Evolutionary conservation across 2,888 invertebrate genomes (phyloP), one percentile per base, ranked within the genome.

Genomic region (Baccha elongata): DNA sequence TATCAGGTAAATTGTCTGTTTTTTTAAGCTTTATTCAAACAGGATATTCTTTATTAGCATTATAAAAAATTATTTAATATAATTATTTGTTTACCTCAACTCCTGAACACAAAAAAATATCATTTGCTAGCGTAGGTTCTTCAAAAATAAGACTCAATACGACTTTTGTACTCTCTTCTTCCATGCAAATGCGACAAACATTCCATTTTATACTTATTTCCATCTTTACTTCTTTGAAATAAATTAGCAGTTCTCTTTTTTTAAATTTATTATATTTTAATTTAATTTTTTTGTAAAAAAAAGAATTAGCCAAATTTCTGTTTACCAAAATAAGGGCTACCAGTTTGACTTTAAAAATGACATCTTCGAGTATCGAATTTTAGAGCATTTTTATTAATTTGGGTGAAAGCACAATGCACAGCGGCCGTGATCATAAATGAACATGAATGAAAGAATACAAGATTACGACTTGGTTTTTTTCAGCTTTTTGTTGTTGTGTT

Each of bases 191-290:
- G 0, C 89, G 87, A 35, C 89, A 89, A 68, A 89, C 85, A 52
- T 86, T 88, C 89, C 89, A 89, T 44, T 88, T 89, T 58, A 89
- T 89, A 44, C 86, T 86, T 50, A 89, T 88, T 84, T 89, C 88
- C 89, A 89, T 89, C 32, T 40, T 68, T 1, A 5, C 8, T 0
- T 42, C 26, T 10, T 3, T 53, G 13, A n/a, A 37, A 19, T 35
- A 2, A 52, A 21, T 48, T 21, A 0, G 0, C 15, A 53, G 7
- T 0, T 11, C 8, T 17, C 8, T 35, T 21, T n/a, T 17, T 29
- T 35, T 32, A 21, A 58, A 17, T 42, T 1, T n/a, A n/a, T n/a
- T n/a, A n/a, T n/a, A 26, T 26, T 46, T 11, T 4, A 40, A 19
- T 3, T 5, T 19, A 15, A 2, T 19, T 29, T n/a, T 11, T 26